Conservation (phyloP, 2,113 vertebrate genomes). For the Chinchilla lanigera region DNA sequence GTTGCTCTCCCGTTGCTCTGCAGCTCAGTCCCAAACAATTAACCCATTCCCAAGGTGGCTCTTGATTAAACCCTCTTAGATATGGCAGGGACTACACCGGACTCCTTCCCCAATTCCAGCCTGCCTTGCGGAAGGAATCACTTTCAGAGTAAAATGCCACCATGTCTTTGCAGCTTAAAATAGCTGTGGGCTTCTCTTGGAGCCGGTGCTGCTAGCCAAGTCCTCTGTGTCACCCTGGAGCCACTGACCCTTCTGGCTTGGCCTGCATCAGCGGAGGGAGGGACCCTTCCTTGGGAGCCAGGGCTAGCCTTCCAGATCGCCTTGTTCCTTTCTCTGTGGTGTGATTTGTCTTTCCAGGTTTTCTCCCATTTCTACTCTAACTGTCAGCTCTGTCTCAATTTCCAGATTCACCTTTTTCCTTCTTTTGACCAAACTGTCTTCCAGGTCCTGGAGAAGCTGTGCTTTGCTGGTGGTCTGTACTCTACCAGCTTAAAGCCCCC, state of each 20-base stretch:
- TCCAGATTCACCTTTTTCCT: neutral
- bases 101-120: neutral
- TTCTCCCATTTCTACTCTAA: neutral
- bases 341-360: neutral
- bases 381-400: neutral
- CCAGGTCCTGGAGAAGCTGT: too few species aligned
- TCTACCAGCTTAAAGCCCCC: neutral
- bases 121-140: neutral
- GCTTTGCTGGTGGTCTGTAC: neutral
- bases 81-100: neutral
- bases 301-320: neutral
- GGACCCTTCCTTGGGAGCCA: neutral
- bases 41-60: neutral
- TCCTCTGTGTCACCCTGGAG: neutral
- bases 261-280: neutral
- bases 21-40: neutral
- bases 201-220: neutral
- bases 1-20: neutral
- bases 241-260: neutral
- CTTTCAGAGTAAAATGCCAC: neutral
- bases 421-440: neutral
- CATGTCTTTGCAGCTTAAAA: neutral
- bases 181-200: neutral
- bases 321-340: neutral
- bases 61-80: neutral